Evolutionary conservation across 2,888 invertebrate species (phyloP), one percentile per base, ranked within the genome.

Genomic region (Phaedon cochleariae): DNA sequence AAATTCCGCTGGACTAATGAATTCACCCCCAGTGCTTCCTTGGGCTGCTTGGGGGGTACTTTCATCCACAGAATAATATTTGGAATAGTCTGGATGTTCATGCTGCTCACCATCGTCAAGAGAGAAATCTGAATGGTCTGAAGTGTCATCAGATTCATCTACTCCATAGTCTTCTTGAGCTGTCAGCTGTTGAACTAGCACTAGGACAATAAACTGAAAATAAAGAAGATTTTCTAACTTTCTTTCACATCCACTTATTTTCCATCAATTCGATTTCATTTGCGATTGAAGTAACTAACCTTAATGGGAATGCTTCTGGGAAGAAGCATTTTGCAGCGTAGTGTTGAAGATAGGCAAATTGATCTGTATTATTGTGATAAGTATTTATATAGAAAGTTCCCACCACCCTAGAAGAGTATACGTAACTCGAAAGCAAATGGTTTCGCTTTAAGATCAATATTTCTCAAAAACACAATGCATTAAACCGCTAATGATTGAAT

Each of bases 1-100:
- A 76, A 87, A 89, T 79, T 88, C 88, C 76, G 87, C 81, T 12
- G 87, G 85, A 68, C 85, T 83, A 21, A 86, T 86, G 20, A 76
- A 76, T 45, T 72, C 73, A 45, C 65, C 48, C 64, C 59, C 60
- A 62, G 70, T 45, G 64, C 59, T 10, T 65, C 53, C 51, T 67
- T 65, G 20, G 6, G 55, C 20, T 5, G 65, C 58, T 21, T 69
- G 20, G 26, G 76, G 73, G 6, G 76, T 70, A n/a, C 76, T 73
- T 4, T 65, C 63, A 45, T 79, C 77, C 22, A 69, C 73, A 1
- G 77, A 69, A 64, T 77, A 83, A 64, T 80, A 82, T 73, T 82
- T 82, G 2, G 81, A 79, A 67, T 83, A 84, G 71, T 83, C 82
- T 6, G 79, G 77, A 51, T 71, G 72, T 51, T 65, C 73, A 20